Evolutionary conservation across 2,888 invertebrate genomes (phyloP), one percentile per base, ranked within the genome.

Genomic region (Ctenicera cuprea): DNA sequence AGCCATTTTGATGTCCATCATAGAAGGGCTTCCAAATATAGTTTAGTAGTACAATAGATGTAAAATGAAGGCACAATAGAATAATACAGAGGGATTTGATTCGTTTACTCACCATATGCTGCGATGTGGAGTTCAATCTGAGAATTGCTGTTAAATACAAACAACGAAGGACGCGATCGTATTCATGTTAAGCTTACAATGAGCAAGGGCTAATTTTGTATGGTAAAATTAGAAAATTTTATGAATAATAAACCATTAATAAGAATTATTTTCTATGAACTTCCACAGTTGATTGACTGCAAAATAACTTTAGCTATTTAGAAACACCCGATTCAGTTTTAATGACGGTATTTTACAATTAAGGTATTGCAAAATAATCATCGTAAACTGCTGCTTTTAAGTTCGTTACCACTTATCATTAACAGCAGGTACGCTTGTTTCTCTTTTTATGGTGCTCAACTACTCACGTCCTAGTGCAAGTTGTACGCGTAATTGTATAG

Each of bases 51-150:
- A 78, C 78, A 78, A 77, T 78, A 68, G 78, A 74, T 50, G n/a
- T 64, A 73, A 73, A 78, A 77, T 78, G 73, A 76, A 71, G 38
- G 72, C 43, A 76, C 73, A 74, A 78, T 76, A 64, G 74, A 68
- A 37, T 64, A 61, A 71, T 62, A 37, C 22, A 30, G 67, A 73
- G 71, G 74, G 77, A 65, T 75, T 72, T 71, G 43, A 64, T 71
- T 66, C 64, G 37, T 66, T 76, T 76, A 59, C 67, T 73, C 63
- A 33, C 69, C 71, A 65, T 63, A 74, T 74, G 74, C 45, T 45
- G 12, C 18, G 5, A 37, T 14, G 30, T 22, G 7, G 54, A 54
- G 33, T 33, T 30, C 14, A 4, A 8, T 54, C 7, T n/a, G 30
- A 16, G 14, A 30, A 45, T 18, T 18, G 45, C 12, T 54, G 54